Base-by-base conservation (phyloP, 2,888 invertebrate species). In the Scelioninae gen. 2 region DNA sequence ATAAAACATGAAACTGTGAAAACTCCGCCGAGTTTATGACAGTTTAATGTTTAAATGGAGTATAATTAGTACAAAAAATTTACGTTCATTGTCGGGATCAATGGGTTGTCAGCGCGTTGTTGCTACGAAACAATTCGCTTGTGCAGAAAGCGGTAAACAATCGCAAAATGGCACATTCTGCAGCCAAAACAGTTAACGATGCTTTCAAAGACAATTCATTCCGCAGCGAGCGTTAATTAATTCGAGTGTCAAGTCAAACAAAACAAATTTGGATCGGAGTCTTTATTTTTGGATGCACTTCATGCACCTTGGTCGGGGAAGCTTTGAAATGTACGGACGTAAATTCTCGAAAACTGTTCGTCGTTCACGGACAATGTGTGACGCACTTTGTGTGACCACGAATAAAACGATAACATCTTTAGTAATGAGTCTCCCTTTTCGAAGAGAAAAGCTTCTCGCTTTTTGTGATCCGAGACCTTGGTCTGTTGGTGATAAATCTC, bases 401-500 rank as follows among this genome's bases (percentile, higher is more conserved):
- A 45, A 35, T 37, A 61, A 50, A 39, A 50, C 19, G 61, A 41
- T 50, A 61, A 41, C 50, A 61, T 50, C 48, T 39, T 39, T 48
- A 28, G 43, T 63, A 43, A 63, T 50, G 63, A 63, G 35, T 52
- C 63, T 33, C 10, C 37, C 13, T 53, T 35, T 53, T 7, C 16
- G 52, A 43, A 22, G 22, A 37, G 52, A 35, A 63, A 53, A 63
- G 52, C 46, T 19, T 48, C 16, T 25, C 16, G 35, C 46, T 64
- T 55, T 64, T 64, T 64, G 28, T 19, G 18, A 16, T 10, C 15
- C 13, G 9, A 64, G 53, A 55, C 64, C 64, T 64, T 64, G 61
- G 64, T 53, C 41, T 64, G 41, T 10, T 9, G 55, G 46, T 28
- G 64, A 55, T 64, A 55, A 64, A 64, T 64, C 46, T 64, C 28